These are phyloP conservation scores for Calliopsis andreniformis DNA, from an alignment of 1,140 invertebrate species.

Conservation along the genomic window DNA sequence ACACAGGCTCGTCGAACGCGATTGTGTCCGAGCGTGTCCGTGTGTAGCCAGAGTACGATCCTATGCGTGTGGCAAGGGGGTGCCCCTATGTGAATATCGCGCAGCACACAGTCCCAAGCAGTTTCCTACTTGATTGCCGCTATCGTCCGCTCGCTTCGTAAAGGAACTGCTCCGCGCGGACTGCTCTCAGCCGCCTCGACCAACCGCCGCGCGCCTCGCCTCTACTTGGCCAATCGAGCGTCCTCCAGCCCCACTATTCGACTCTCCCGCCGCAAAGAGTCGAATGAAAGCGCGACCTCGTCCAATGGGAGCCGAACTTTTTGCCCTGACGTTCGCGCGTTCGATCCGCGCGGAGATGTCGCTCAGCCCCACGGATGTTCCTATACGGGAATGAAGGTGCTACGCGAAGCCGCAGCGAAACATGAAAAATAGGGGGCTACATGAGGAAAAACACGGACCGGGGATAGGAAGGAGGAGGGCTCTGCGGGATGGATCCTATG, in stretches of 20 bases:
- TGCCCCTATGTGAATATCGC: constrained; percentile 80
- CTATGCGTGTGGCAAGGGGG: constrained; percentile 72
- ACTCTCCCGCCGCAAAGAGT: constrained; percentile 59
- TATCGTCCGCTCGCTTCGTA: constrained; percentile 77
- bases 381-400: constrained; percentile 80
- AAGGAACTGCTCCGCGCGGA: constrained; percentile 77
- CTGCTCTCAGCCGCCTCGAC: constrained; percentile 53
- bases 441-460: constrained; percentile 79
- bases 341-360: constrained; percentile 74
- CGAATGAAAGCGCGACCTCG: constrained; percentile 67
- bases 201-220: constrained; percentile 55
- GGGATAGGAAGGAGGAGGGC: constrained; percentile 57
- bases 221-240: constrained; percentile 66
- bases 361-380: constrained; percentile 58
- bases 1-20: constrained; percentile 33
- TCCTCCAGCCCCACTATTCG: constrained; percentile 27
- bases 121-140: constrained; percentile 82
- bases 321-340: constrained; percentile 57
- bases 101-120: constrained; percentile 81
- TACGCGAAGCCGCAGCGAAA: constrained; percentile 82
- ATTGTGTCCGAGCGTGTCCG: constrained; percentile 49
- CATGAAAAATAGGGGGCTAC: constrained; percentile 82
- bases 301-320: constrained; percentile 71
- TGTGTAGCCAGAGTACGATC: constrained; percentile 64
- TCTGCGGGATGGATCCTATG: constrained; percentile 73